A percentile compares a stretch with the other conserved stretches of the same genome.
Conservation (phyloP, 2,797 vertebrate species). For the Limnodromus scolopaceus region DNA sequence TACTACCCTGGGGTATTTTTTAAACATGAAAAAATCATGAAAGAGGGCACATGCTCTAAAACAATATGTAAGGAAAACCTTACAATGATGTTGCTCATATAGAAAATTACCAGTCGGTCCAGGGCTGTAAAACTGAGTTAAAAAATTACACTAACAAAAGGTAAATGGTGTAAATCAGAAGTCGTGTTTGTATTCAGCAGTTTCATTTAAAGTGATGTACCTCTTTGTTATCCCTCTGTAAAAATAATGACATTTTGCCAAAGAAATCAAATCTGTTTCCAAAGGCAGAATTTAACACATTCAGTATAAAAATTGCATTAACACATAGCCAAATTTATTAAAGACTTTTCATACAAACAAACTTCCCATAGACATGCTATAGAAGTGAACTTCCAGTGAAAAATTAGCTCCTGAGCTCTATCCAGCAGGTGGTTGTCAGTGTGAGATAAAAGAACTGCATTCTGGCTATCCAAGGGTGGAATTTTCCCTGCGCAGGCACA, state of each 20-base stretch:
- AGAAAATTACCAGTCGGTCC: neutral
- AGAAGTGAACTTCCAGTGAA: neutral
- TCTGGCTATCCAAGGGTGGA: neutral
- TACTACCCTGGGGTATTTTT: neutral
- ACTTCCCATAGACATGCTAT: neutral
- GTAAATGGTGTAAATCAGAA: neutral
- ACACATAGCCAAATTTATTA: neutral
- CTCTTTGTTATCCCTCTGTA: neutral
- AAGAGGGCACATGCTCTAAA: neutral
- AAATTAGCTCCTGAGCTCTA: slow-evolving; percentile 23
- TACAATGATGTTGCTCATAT: neutral
- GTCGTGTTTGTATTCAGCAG: neutral
- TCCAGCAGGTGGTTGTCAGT: neutral
- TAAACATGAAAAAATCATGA: neutral
- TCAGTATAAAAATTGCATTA: neutral
- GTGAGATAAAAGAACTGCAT: neutral
- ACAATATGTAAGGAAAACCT: neutral
- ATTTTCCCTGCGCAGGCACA: slow-evolving; percentile 1
- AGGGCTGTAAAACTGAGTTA: neutral
- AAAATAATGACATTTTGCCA: neutral
- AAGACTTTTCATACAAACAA: neutral
- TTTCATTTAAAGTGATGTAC: neutral
- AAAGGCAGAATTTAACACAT: neutral
- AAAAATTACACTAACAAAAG: neutral
- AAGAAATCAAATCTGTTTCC: neutral